Conservation (phyloP, 2,113 vertebrate species). For the Equus quagga region DNA sequence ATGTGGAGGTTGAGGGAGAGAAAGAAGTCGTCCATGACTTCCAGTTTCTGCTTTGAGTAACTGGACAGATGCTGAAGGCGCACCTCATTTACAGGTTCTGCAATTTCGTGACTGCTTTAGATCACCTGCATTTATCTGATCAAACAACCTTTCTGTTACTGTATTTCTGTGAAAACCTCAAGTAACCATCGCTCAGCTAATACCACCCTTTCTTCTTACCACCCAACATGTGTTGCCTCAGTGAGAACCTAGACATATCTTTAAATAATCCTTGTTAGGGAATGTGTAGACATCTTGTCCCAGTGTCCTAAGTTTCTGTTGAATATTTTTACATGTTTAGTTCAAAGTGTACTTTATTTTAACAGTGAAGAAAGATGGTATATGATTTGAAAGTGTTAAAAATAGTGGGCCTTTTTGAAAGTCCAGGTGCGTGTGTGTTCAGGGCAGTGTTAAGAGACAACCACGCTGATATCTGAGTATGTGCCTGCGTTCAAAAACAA, state of each 20-base stretch:
- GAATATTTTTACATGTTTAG: neutral
- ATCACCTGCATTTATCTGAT: neutral
- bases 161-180: neutral
- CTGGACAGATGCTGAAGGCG: neutral
- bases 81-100: fast-evolving
- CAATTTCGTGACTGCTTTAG: neutral
- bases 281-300: neutral
- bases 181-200: neutral
- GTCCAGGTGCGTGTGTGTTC: neutral
- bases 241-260: neutral
- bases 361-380: slow-evolving; percentile 26
- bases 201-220: neutral
- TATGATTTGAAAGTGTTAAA: neutral
- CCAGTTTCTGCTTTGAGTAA: neutral
- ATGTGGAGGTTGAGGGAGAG: neutral
- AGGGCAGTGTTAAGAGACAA: neutral
- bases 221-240: neutral
- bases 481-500: slow-evolving; percentile 27
- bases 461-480: neutral
- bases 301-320: neutral
- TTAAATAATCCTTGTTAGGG: neutral
- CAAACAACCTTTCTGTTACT: neutral
- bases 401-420: slow-evolving; percentile 6
- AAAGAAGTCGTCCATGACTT: fast-evolving
- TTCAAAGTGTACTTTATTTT: slow-evolving; percentile 33